Base-by-base conservation (phyloP, 2,113 vertebrate genomes). In the Aspidoscelis tigris region DNA sequence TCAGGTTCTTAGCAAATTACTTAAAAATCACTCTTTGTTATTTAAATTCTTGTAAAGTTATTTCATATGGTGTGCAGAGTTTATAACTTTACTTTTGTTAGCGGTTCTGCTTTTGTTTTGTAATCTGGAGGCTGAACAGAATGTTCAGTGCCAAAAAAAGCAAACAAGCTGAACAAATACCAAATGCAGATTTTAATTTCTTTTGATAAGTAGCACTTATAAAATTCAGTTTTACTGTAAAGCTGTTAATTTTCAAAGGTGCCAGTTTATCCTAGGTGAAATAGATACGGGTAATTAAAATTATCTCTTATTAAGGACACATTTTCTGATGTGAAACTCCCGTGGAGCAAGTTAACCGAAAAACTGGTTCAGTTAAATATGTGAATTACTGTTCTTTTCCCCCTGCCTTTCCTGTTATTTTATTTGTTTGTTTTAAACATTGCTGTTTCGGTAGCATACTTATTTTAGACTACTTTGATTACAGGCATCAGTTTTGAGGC, bases 101-200 rank as follows among this genome's bases (percentile, higher is more conserved):
- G 61, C 66, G 61, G 4, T 53, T 83, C 73, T 83, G 81, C 81
- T 83, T 83, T 83, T 83, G 74, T 83, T 83, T 68, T 83, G 64
- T 83, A 83, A 83, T 76, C 73, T 83, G 81, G 81, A 68, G 47
- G 64, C 64, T 76, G 81, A 83, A 83, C 81, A 76, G 74, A 83
- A 76, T 76, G 73, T 76, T 68, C 64, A 76, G 50, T 76, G 64
- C 73, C 81, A 76, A 83, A 83, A 71, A 83, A 39, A 66, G 78
- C 81, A 83, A 83, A 68, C 44, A 83, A 83, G 81, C 61, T 75
- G 72, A 83, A 50, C 78, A 80, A 80, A 76, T 83, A 83, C 73
- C 61, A 83, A 83, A 76, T 66, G 73, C 73, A 83, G 44, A 83
- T 76, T 83, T 76, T 76, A 83, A 76, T 83, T 83, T 83, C 61